Conservation (phyloP, 2,113 vertebrate genomes). For the Phaetusa simplex region DNA sequence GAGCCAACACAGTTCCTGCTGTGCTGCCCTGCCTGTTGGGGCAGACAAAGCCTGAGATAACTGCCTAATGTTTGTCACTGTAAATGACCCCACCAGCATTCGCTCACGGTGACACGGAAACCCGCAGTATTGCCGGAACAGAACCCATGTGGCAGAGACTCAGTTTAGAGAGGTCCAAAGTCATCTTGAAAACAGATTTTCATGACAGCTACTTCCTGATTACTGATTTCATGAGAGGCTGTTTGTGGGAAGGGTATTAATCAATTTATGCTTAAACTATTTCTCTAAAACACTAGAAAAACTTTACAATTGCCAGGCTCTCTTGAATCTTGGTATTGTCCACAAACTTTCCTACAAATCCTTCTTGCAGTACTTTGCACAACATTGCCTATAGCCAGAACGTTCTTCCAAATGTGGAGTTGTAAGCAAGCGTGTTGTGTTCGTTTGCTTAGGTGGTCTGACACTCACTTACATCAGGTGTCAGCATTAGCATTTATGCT, state of each 20-base stretch:
- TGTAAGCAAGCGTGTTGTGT: neutral
- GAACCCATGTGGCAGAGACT: neutral
- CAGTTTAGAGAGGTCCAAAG: neutral
- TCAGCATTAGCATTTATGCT: neutral
- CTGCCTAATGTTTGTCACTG: neutral
- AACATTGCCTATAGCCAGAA: neutral
- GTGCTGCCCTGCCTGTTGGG: neutral
- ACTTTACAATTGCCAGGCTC: neutral
- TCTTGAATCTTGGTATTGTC: neutral
- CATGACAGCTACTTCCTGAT: neutral
- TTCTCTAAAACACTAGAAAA: neutral
- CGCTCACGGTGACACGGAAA: neutral
- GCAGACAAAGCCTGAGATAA: neutral
- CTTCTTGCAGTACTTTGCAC: neutral
- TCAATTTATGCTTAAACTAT: neutral
- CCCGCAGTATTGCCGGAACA: neutral
- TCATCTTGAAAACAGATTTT: neutral
- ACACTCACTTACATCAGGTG: neutral
- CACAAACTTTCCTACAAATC: neutral
- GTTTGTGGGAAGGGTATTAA: neutral
- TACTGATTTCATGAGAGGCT: neutral
- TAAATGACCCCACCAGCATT: neutral
- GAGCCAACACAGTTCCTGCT: neutral
- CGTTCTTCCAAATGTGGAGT: neutral
- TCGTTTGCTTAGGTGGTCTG: neutral